A percentile compares a stretch with the other conserved stretches of the same genome.
phyloP scores from a whole-genome alignment of 2,113 vertebrate genomes.

The Isichthys henryi region DNA sequence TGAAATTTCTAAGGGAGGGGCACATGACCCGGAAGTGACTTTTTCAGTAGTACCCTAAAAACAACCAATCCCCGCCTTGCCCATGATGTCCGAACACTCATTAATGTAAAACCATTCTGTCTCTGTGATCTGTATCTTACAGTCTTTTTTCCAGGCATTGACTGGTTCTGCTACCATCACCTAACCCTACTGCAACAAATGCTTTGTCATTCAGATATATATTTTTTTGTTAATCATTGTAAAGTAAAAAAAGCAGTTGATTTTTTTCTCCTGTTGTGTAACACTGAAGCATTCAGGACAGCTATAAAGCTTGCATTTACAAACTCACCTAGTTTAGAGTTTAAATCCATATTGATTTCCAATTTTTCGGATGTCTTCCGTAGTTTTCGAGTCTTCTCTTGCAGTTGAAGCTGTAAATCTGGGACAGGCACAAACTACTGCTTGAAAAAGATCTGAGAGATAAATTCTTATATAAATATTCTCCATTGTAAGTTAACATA shows the following conservation, averaged over 20 bases:
- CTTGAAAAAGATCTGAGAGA: background rate
- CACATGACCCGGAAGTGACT: background rate
- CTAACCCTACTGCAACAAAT: background rate
- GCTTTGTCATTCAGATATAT: background rate
- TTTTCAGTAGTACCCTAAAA: background rate
- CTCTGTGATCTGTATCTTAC: background rate
- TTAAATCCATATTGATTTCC: constrained; percentile 9
- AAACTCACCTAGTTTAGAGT: constrained; percentile 17
- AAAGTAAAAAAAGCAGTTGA: background rate
- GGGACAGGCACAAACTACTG: background rate
- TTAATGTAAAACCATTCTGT: background rate
- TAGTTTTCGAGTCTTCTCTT: background rate
- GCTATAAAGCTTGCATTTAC: background rate
- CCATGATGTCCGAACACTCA: background rate
- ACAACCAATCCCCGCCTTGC: background rate
- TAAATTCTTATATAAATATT: background rate
- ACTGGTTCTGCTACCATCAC: background rate
- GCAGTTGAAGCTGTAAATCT: constrained; percentile 4
- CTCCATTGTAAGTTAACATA: background rate
- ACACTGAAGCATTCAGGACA: background rate
- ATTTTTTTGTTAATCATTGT: background rate
- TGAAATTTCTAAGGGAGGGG: background rate
- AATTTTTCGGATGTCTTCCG: background rate
- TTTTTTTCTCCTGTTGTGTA: background rate
- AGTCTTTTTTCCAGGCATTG: background rate